Evolutionary conservation across 2,888 invertebrate genomes (phyloP).

Genomic region (Lasioglossum malachurum): DNA sequence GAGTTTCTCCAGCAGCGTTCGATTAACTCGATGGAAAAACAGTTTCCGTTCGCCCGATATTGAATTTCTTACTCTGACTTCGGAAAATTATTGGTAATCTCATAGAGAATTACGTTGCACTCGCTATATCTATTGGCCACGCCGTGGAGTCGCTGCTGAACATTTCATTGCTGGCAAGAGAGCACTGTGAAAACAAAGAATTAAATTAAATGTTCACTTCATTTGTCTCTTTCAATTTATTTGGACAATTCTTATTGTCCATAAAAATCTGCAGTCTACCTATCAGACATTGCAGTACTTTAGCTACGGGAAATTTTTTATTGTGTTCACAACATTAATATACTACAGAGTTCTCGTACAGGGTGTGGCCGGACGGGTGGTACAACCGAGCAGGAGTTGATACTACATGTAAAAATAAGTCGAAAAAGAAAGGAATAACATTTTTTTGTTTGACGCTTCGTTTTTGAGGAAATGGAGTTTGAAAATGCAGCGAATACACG

Average conservation of each 20-base stretch:
- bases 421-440: too few relatives aligned
- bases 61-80: conserved; percentile 27
- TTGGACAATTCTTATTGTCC: not conserved
- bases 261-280: not conserved
- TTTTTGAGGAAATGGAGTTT: too few relatives aligned
- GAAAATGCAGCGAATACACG: too few relatives aligned
- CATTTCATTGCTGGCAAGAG: not conserved
- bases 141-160: conserved; percentile 14
- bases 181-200: not conserved
- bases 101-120: conserved; percentile 15
- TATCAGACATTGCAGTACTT: not conserved
- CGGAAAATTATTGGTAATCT: conserved; percentile 2
- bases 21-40: conserved; percentile 39
- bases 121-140: not conserved
- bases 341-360: not conserved
- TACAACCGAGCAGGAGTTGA: too few relatives aligned
- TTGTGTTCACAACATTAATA: not conserved
- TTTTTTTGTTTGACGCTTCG: too few relatives aligned
- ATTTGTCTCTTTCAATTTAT: not conserved
- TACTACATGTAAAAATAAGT: too few relatives aligned
- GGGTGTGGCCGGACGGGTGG: too few relatives aligned
- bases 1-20: conserved; percentile 32
- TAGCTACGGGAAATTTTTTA: not conserved
- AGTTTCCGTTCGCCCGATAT: conserved; percentile 9
- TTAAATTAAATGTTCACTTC: not conserved